A percentile compares a stretch with the other conserved stretches of the same genome.
Conservation (phyloP, 2,113 vertebrate genomes). For the Serilophus lunatus region DNA sequence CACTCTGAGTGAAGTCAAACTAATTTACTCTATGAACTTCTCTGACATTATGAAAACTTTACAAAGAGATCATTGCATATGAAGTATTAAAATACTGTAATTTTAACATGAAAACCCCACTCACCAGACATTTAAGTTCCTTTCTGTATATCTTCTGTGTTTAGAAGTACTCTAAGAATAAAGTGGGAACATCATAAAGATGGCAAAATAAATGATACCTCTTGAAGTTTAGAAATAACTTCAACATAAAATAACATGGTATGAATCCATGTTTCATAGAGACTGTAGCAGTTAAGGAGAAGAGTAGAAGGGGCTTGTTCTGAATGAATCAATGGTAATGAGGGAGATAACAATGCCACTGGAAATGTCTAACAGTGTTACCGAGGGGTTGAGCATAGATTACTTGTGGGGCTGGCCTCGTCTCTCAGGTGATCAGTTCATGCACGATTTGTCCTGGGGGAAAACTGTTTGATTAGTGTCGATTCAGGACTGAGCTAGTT, state of each 20-base stretch:
- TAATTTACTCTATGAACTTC: conserved; percentile 60
- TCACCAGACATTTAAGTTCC: not conserved
- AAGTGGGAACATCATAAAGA: not conserved
- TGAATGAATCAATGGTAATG: accelerated
- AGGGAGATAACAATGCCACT: not conserved
- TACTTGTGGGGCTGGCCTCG: not conserved
- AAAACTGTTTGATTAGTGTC: not conserved
- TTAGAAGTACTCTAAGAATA: conserved; percentile 8
- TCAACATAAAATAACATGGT: not conserved
- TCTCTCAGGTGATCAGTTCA: not conserved
- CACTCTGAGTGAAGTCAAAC: conserved; percentile 47
- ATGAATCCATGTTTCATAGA: not conserved
- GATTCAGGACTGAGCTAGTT: not conserved
- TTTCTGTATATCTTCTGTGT: not conserved
- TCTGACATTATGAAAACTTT: conserved; percentile 67
- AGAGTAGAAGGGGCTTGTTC: not conserved
- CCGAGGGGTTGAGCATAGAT: not conserved
- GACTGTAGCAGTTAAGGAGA: not conserved
- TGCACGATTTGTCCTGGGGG: not conserved
- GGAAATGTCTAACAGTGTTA: not conserved
- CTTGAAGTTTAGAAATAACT: not conserved
- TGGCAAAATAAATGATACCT: conserved; percentile 2
- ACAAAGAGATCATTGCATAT: conserved; percentile 48
- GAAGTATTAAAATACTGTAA: conserved; percentile 45
- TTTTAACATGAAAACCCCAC: conserved; percentile 16